These are phyloP conservation scores for Nothobranchius furzeri DNA, from an alignment of 2,113 vertebrate species.

Conservation along the genomic window DNA sequence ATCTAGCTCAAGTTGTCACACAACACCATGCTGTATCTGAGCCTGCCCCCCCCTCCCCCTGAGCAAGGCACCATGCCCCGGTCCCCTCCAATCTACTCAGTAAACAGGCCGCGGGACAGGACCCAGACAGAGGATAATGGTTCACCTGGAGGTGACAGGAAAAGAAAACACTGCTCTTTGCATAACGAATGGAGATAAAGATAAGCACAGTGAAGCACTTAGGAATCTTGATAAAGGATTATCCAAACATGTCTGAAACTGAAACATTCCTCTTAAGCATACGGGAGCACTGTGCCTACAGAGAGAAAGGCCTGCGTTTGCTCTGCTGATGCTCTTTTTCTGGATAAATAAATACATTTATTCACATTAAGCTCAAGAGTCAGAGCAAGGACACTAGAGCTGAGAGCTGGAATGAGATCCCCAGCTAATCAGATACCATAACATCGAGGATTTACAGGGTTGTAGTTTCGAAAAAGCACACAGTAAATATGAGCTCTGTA, in stretches of 20 bases:
- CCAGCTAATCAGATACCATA: slow-evolving; percentile 49
- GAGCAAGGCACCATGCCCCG: slow-evolving; percentile 16
- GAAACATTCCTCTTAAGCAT: slow-evolving; percentile 39
- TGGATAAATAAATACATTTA: slow-evolving; percentile 13
- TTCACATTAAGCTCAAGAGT: slow-evolving; percentile 27
- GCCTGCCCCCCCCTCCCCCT: slow-evolving; percentile 22
- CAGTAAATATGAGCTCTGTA: too few relatives aligned
- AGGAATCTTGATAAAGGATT: slow-evolving; percentile 68
- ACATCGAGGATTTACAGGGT: neutral
- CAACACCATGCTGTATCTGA: slow-evolving; percentile 43
- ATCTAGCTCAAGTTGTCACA: slow-evolving; percentile 45
- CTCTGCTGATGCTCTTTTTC: slow-evolving; percentile 20
- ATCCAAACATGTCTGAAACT: slow-evolving; percentile 60
- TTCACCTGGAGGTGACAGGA: slow-evolving; percentile 76
- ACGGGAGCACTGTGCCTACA: slow-evolving; percentile 7
- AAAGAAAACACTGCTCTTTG: slow-evolving; percentile 76
- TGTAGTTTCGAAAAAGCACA: neutral
- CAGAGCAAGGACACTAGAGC: neutral
- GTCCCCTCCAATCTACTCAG: slow-evolving; percentile 62
- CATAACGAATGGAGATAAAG: slow-evolving; percentile 68
- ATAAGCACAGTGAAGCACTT: slow-evolving; percentile 68
- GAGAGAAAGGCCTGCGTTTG: slow-evolving; percentile 10
- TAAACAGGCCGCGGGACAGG: slow-evolving; percentile 67
- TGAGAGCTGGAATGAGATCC: neutral
- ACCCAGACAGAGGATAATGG: slow-evolving; percentile 70